Evolutionary conservation across 1,140 invertebrate species (phyloP), one percentile per base, ranked within the genome.

Genomic region (Cecropterus lyciades): DNA sequence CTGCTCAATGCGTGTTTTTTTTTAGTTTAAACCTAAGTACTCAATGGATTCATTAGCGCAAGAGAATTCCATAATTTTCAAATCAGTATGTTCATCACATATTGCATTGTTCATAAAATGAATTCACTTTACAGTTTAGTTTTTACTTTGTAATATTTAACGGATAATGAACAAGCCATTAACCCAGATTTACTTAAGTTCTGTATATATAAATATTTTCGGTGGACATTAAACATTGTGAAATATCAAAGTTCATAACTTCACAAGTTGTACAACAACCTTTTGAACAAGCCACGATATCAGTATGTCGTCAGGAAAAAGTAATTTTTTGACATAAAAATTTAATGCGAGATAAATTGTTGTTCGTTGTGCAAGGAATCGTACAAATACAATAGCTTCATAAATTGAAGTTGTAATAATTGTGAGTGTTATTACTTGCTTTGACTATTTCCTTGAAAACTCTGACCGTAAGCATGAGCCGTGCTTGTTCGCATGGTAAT

Each of bases 401-500:
- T 78, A 73, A 72, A 68, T 46, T 56, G 56, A 59, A 40, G 42
- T 24, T 49, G 55, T 69, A 66, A 67, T 75, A 69, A 70, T 30
- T 8, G 27, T 62, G 62, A 70, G 46, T 56, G 56, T 57, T 69
- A 70, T 72, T 67, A 51, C 27, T 24, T 5, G 65, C 67, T 53
- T 71, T 56, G 48, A 72, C 68, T 69, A 72, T 79, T 75, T 75
- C 67, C 70, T 73, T 56, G 71, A 62, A 70, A 65, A 70, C 33
- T 65, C 65, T 20, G 60, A 62, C 33, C 53, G 20, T 30, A 65
- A 65, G 57, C 43, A 52, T 51, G 37, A 27, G 66, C 24, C 27
- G 52, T 56, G 45, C 55, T 45, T 57, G 65, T 69, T 66, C 72
- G 71, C 71, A 77, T 80, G 63, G 64, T 75, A 78, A 85, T 81